Conservation (phyloP, 2,888 invertebrate genomes). For the Platycnemis pennipes region DNA sequence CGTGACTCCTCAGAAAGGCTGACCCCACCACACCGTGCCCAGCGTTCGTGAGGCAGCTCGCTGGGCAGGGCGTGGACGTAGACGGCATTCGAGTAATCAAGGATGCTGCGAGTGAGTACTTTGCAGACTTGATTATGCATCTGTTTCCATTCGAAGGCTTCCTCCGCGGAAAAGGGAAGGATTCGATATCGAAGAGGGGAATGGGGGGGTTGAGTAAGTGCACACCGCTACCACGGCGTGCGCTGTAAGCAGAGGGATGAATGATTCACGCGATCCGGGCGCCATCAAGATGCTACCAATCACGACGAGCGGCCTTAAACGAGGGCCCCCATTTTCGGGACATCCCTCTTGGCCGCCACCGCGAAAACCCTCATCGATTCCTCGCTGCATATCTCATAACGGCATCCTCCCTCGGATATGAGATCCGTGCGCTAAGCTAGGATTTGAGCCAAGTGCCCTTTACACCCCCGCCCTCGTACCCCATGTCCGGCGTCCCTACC, state of each 20-base stretch:
- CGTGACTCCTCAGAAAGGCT: no score
- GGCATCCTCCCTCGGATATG: background rate
- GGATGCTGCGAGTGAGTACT: background rate
- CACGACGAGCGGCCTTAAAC: conserved; percentile 4
- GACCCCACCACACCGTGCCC: no score
- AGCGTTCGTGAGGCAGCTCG: no score
- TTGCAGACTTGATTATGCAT: background rate
- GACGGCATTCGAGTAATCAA: background rate
- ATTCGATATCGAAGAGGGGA: background rate
- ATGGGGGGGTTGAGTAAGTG: background rate
- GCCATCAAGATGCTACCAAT: conserved; percentile 49
- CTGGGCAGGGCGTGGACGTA: background rate
- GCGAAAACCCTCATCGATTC: conserved; percentile 24
- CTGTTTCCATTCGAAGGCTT: background rate
- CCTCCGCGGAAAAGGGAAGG: background rate
- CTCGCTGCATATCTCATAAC: conserved; percentile 52
- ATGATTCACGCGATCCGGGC: conserved; percentile 10
- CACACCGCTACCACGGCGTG: background rate
- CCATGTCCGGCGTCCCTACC: conserved; percentile 41
- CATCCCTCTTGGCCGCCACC: conserved; percentile 6
- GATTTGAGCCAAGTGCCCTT: conserved; percentile 23
- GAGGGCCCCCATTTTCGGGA: conserved; percentile 1
- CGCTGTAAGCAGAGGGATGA: background rate
- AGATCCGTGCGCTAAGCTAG: conserved; percentile 38
- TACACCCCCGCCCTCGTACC: background rate